Base-by-base conservation (phyloP, 1,140 invertebrate genomes). In the Bombus cullumanus region DNA sequence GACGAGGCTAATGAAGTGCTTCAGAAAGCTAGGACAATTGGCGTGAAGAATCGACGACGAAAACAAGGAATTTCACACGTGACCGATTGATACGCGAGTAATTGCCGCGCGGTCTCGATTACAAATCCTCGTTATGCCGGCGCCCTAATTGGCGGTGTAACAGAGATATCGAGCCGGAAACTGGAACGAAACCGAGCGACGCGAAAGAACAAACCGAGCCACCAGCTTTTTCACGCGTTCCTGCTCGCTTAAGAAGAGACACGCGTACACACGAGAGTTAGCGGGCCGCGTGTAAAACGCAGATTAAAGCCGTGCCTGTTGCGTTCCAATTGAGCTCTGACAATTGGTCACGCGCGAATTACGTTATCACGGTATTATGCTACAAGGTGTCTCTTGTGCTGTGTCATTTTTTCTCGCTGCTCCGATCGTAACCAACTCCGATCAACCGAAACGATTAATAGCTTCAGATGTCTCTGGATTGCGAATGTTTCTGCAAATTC, bases 301-400 rank as follows among this genome's bases (percentile, higher is more conserved):
- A 57, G 66, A 89, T 89, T 85, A 82, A 37, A 80, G 18, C 43
- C 64, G 43, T 69, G 74, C 37, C 75, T 74, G 82, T 62, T 78
- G 74, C 86, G 77, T 85, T 85, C 66, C 78, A 69, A 84, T 85
- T 81, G 57, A 72, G 66, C 37, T 53, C 79, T 8, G 68, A 5
- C 78, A 74, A 85, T 87, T 89, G 53, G 81, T 82, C 34, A 74
- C 87, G 75, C 73, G 59, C 41, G 69, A 80, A 79, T 86, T 72
- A 81, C 75, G 72, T 64, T 76, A 75, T 47, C 64, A 37, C 34
- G 10, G 22, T 39, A 39, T 47, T 39, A 39, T 47, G 68, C 62
- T 47, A 47, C 47, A 39, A 71, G n/a, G 28, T 62, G 71, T 13
- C 12, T 66, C 13, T 37, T 25, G 10, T 18, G 3, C 22, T 13